Evolutionary conservation across 2,797 vertebrate species (phyloP).

Genomic region (Chelon labrosus): DNA sequence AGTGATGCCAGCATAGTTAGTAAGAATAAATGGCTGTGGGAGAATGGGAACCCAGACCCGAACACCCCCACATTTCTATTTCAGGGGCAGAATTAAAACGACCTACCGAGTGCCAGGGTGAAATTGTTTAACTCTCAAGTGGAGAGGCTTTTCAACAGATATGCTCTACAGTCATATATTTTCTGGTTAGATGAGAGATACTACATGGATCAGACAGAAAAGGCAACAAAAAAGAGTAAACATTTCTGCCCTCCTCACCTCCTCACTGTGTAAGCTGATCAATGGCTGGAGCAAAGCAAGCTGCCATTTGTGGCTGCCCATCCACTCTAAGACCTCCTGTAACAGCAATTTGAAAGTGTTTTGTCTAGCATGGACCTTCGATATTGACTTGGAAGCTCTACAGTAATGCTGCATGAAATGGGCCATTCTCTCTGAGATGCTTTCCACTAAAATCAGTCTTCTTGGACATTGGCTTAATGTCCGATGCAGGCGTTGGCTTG

Average conservation of each 20-base stretch:
- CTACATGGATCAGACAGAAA: constrained; percentile 16
- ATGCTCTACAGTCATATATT: constrained; percentile 49
- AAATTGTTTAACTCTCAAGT: constrained; percentile 53
- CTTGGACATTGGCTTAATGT: constrained; percentile 37
- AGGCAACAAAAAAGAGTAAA: constrained; percentile 33
- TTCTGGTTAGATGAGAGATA: constrained; percentile 49
- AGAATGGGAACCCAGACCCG: constrained; percentile 32
- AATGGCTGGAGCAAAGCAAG: constrained; percentile 37
- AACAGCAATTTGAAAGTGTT: constrained; percentile 35
- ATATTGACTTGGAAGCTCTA: constrained; percentile 19
- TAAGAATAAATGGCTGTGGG: constrained; percentile 56
- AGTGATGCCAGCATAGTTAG: constrained; percentile 61
- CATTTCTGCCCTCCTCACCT: constrained; percentile 30
- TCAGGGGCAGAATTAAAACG: constrained; percentile 64
- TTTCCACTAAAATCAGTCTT: constrained; percentile 32
- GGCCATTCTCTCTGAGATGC: constrained; percentile 42
- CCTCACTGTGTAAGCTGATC: constrained; percentile 43
- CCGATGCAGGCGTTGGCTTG: constrained; percentile 36
- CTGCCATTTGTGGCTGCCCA: constrained; percentile 43
- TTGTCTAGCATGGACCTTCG: constrained; percentile 21
- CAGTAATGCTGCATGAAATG: constrained; percentile 47
- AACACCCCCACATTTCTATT: constrained; percentile 68
- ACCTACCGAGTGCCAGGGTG: constrained; percentile 25
- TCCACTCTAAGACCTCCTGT: constrained; percentile 33
- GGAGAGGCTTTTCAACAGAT: constrained; percentile 56